Evolutionary conservation across 2,888 invertebrate genomes (phyloP).

Genomic region (Trachelus stipa): DNA sequence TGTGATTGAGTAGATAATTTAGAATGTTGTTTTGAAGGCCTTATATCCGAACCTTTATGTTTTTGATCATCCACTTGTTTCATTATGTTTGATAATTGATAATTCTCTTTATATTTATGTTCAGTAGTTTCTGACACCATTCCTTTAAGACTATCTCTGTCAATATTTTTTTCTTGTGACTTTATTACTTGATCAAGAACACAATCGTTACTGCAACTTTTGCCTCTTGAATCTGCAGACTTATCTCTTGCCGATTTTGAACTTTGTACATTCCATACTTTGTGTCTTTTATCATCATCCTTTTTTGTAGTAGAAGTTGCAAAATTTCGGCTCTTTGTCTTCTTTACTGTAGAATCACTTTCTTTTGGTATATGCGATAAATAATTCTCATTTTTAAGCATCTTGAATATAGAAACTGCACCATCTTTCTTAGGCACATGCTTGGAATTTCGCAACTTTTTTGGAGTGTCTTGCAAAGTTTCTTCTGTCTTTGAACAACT

Average conservation of each 20-base stretch:
- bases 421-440: constrained; percentile 53
- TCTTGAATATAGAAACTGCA: constrained; percentile 40
- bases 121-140: constrained; percentile 45
- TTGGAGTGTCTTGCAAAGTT: constrained; percentile 35
- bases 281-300: constrained; percentile 51
- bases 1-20: constrained; percentile 30
- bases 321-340: constrained; percentile 50
- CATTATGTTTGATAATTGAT: constrained; percentile 34
- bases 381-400: constrained; percentile 48
- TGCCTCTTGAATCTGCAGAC: constrained; percentile 46
- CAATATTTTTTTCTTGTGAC: constrained; percentile 45
- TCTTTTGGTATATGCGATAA: constrained; percentile 40
- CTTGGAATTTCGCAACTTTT: constrained; percentile 49
- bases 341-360: constrained; percentile 45
- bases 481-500: constrained; percentile 42
- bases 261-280: constrained; percentile 41
- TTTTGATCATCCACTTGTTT: constrained; percentile 50
- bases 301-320: constrained; percentile 51
- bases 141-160: constrained; percentile 46
- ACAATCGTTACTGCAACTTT: constrained; percentile 52
- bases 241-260: constrained; percentile 47
- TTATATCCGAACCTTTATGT: constrained; percentile 34
- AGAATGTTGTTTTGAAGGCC: constrained; percentile 25
- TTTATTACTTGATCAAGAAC: constrained; percentile 38
- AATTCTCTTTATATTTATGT: constrained; percentile 49